Base-by-base conservation (phyloP, 2,113 vertebrate species). In the Pachypanchax playfairii region DNA sequence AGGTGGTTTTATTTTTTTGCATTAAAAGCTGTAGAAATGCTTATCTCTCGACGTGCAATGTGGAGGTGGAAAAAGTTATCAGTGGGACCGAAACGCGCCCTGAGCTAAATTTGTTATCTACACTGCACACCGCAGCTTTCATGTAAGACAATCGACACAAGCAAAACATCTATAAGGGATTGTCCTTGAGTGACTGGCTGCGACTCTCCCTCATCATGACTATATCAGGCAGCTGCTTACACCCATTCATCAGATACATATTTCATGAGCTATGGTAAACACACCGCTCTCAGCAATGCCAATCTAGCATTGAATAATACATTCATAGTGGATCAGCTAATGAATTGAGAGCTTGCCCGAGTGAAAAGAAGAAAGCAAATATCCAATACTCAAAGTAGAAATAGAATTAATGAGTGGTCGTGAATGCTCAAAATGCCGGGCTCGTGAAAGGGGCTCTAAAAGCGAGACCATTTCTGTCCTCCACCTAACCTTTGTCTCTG, bases 241-340 rank as follows among this genome's bases (percentile, higher is more conserved):
- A 24, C 64, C 79, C 56, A 68, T 75, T 65, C 76, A 53, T 65
- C 79, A 70, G 87, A 90, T 91, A 86, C 85, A 92, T 91, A 91
- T 89, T 91, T 90, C 86, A 91, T 91, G 89, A 90, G 88, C 82
- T 74, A 87, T 77, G 80, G 86, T 89, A 90, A 89, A 91, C 82
- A 91, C 78, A 43, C 57, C 14, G 62, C 77, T 85, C 70, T 54
- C 70, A 70, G 85, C 75, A 66, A 75, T 56, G 77, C 83, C 85
- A 89, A 88, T 77, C 83, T 72, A 75, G 77, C 75, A 54, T 69
- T 82, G 83, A 90, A 91, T 90, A 88, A 91, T 87, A 82, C 84
- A 89, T 91, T 85, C 82, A 84, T 58, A 69, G 69, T 62, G 71
- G 79, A 83, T 79, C 72, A 42, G 72, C 81, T 90, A 90, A 90